A percentile compares a stretch with the other conserved stretches of the same genome.
phyloP scores from a whole-genome alignment of 2,113 vertebrate species.

The Phylloscopus trochiloides region DNA sequence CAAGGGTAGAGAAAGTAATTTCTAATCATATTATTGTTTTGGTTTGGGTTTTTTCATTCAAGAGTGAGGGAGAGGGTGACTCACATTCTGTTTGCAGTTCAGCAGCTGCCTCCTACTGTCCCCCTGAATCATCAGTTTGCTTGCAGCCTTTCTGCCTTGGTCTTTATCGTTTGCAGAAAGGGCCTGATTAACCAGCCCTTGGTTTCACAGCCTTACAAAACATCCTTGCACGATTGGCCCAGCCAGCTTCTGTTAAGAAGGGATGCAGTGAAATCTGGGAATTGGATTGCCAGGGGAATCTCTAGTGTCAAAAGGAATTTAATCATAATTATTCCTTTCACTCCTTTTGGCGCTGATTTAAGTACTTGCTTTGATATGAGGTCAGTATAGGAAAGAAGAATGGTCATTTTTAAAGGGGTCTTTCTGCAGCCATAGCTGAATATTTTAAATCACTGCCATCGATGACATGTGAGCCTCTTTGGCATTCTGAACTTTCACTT shows the following conservation, averaged over 20 bases:
- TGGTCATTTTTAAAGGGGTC: not conserved
- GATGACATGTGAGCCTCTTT: not conserved
- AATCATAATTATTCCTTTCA: not conserved
- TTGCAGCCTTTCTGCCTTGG: not conserved
- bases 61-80: not conserved
- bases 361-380: not conserved
- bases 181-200: not conserved
- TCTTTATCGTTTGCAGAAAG: not conserved
- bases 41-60: not conserved
- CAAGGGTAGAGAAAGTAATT: not conserved
- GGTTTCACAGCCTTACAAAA: constrained; percentile 16
- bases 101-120: constrained; percentile 26
- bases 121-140: not conserved
- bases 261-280: not conserved
- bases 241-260: not conserved
- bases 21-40: not conserved
- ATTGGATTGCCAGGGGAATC: not conserved
- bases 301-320: not conserved
- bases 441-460: not conserved
- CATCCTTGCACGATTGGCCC: not conserved
- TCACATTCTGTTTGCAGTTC: constrained; percentile 7
- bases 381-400: not conserved
- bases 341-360: not conserved
- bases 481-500: not conserved
- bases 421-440: not conserved